These are phyloP conservation scores for Larimichthys polyactis DNA, from an alignment of 2,113 vertebrate genomes.

Conservation along the genomic window DNA sequence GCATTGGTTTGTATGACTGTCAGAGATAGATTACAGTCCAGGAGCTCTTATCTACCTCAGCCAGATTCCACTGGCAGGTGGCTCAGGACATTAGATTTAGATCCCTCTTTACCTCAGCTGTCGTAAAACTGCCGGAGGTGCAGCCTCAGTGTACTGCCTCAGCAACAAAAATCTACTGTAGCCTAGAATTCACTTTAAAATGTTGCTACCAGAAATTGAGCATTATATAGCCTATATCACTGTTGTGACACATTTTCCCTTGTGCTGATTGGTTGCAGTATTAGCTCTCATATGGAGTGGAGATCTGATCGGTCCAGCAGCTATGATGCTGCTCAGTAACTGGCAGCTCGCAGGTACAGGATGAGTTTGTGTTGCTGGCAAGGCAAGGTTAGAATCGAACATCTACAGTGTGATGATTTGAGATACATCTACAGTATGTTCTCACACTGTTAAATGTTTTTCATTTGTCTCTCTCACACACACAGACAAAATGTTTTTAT, in stretches of 20 bases:
- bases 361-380: background rate
- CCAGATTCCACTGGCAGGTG: constrained; percentile 60
- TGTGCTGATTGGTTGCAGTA: background rate
- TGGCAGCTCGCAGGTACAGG: background rate
- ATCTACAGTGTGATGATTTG: too few relatives aligned
- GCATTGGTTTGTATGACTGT: constrained; percentile 39
- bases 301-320: background rate
- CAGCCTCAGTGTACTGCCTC: constrained; percentile 2
- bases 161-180: background rate
- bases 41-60: constrained; percentile 57
- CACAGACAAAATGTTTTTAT: too few relatives aligned
- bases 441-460: too few relatives aligned
- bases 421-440: too few relatives aligned
- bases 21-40: constrained; percentile 51
- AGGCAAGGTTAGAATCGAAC: too few relatives aligned
- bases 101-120: constrained; percentile 43
- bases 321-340: background rate
- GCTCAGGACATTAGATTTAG: constrained; percentile 47
- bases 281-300: background rate
- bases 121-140: constrained; percentile 23
- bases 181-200: background rate
- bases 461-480: too few relatives aligned
- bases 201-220: background rate
- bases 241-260: background rate
- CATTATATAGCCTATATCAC: background rate